These are phyloP conservation scores for Agraylea sexmaculata DNA, from an alignment of 1,140 invertebrate species.

Conservation along the genomic window DNA sequence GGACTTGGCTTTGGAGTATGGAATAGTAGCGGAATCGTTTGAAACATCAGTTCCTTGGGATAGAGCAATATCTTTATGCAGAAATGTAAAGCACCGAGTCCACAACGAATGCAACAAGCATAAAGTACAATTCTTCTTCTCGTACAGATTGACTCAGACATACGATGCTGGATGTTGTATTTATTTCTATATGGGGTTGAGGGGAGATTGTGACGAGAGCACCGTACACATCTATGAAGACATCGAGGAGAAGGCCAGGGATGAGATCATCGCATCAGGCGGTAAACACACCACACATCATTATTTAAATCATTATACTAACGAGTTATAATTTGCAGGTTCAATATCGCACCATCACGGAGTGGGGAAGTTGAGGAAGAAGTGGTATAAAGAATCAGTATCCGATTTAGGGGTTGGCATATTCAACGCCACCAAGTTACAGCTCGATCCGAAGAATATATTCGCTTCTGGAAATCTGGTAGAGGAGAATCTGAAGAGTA, in stretches of 20 bases:
- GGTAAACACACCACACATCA: too few relatives aligned
- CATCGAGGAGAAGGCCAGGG: constrained; percentile 71
- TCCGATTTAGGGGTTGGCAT: constrained; percentile 63
- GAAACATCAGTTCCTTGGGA: constrained; percentile 98
- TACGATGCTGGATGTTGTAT: constrained; percentile 95
- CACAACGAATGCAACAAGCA: constrained; percentile 56
- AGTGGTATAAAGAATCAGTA: constrained; percentile 69
- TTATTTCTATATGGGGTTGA: constrained; percentile 97
- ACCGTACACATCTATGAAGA: constrained; percentile 75
- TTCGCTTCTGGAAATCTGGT: constrained; percentile 50
- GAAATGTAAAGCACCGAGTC: constrained; percentile 80
- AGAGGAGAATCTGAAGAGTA: constrained; percentile 2
- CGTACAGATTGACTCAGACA: constrained; percentile 87
- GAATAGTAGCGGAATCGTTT: constrained; percentile 90
- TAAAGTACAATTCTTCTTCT: constrained; percentile 55
- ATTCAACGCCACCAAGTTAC: constrained; percentile 68
- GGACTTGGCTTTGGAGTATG: constrained; percentile 85
- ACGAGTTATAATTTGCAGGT: too few relatives aligned
- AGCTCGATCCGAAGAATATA: constrained; percentile 88
- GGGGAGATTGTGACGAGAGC: constrained; percentile 47
- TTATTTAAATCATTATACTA: too few relatives aligned
- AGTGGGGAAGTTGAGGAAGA: constrained; percentile 82
- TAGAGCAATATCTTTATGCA: constrained; percentile 67
- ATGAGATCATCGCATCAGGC: constrained; percentile 83
- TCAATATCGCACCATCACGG: constrained; percentile 96